Evolutionary conservation across 2,888 invertebrate genomes (phyloP), one percentile per base, ranked within the genome.

Genomic region (Synergus itoensis): DNA sequence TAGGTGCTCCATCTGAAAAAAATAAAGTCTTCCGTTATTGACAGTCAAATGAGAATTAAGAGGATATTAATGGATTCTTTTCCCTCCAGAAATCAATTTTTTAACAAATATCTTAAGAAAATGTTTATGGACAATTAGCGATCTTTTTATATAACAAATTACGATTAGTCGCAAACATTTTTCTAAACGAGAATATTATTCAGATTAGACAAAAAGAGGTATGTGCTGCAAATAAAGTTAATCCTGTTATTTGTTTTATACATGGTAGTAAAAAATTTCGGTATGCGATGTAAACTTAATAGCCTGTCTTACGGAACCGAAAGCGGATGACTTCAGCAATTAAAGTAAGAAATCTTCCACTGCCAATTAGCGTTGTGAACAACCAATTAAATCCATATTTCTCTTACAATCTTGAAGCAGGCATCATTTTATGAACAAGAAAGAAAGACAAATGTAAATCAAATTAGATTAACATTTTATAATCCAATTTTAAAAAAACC

Each of bases 1-100:
- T 87, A 41, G 89, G 87, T 48, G 88, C 88, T 84, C 89, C 90
- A 81, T 91, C 90, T 91, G 88, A 77, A 91, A 91, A 86, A 89
- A 86, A 89, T 79, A 85, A 81, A 77, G 36, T 63, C 0, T 53
- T 73, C 48, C 12, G 16, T 21, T 48, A 62, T 14, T 57, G 0
- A 1, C n/a, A 53, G 11, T 21, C 21, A 21, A n/a, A 21, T 12
- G 1, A 60, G 12, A 21, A 11, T 12, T 4, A 53, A 53, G 1
- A 8, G 1, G 1, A 12, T 11, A 12, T 45, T 45, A 48, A 16
- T 4, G 5, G 1, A 53, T 53, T n/a, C n/a, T 53, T n/a, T n/a
- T 53, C n/a, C 2, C 8, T 8, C 2, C n/a, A 9, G 7, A 9
- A 3, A 18, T 57, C n/a, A 57, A 4, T 57, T 57, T n/a, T 57